Evolutionary conservation across 2,797 vertebrate genomes (phyloP).

Genomic region (Ptychobarbus kaznakovi): DNA sequence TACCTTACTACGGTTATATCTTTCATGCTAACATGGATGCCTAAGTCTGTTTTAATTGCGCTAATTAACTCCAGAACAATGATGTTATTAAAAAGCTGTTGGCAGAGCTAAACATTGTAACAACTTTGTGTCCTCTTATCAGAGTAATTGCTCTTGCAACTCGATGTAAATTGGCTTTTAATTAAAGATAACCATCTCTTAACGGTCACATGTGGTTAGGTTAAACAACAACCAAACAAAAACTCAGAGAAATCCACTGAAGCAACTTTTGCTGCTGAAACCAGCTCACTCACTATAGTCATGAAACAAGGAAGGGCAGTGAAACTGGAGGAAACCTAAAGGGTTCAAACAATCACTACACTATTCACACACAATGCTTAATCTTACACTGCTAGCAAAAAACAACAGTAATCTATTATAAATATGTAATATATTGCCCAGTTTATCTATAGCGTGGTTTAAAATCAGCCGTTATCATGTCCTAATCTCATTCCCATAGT

Average conservation of each 20-base stretch:
- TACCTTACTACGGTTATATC: slow-evolving; percentile 42
- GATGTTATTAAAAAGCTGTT: slow-evolving; percentile 50
- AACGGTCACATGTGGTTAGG: not conserved
- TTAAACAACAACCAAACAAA: not conserved
- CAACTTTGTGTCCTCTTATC: slow-evolving; percentile 36
- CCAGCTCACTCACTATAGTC: not conserved
- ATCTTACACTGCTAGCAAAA: not conserved
- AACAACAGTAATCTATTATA: not conserved
- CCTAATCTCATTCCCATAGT: not conserved
- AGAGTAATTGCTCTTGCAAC: slow-evolving; percentile 1
- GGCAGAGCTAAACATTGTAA: slow-evolving; percentile 33
- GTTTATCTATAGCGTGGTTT: not conserved
- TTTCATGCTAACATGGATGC: slow-evolving; percentile 34
- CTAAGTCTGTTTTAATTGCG: slow-evolving; percentile 56
- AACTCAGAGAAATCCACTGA: not conserved
- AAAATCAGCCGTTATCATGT: not conserved
- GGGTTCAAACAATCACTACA: not conserved
- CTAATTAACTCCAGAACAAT: slow-evolving; percentile 55
- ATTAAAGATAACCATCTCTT: slow-evolving; percentile 16
- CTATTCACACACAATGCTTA: not conserved
- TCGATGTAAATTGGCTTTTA: slow-evolving; percentile 28
- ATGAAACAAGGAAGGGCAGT: not conserved
- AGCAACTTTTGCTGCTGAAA: not conserved
- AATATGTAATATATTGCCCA: not conserved
- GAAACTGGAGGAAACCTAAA: not conserved